phyloP scores from a whole-genome alignment of 2,113 vertebrate genomes.

The Gymnobelideus leadbeateri region DNA sequence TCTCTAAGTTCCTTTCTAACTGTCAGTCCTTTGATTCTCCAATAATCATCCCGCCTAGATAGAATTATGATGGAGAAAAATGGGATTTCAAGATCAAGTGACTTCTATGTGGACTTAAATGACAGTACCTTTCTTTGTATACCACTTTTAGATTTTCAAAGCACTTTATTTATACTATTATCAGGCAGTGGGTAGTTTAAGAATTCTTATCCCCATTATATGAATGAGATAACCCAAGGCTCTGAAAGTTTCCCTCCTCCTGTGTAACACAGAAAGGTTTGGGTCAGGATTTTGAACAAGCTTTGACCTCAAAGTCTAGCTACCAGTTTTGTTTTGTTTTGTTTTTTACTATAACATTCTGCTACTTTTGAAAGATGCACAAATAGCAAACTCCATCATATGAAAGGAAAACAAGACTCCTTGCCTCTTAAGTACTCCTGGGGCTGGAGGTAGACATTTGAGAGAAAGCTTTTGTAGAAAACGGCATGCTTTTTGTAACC shows the following conservation, averaged over 20 bases:
- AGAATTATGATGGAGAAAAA: background rate
- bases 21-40: background rate
- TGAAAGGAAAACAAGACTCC: background rate
- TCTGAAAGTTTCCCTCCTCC: background rate
- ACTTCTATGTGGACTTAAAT: conserved; percentile 7
- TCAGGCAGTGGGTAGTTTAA: background rate
- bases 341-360: background rate
- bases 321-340: background rate
- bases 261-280: background rate
- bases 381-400: background rate
- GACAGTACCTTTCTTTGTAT: background rate
- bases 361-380: background rate
- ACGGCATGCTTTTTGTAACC: background rate
- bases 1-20: background rate
- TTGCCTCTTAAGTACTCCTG: background rate
- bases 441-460: background rate
- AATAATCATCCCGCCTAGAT: background rate
- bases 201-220: background rate
- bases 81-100: conserved; percentile 24
- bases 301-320: background rate
- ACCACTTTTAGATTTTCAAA: background rate
- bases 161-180: background rate
- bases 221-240: background rate
- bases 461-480: background rate
- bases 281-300: background rate